These are phyloP conservation scores for Drosophila auraria DNA, from an alignment of 1,140 invertebrate species.

Conservation along the genomic window DNA sequence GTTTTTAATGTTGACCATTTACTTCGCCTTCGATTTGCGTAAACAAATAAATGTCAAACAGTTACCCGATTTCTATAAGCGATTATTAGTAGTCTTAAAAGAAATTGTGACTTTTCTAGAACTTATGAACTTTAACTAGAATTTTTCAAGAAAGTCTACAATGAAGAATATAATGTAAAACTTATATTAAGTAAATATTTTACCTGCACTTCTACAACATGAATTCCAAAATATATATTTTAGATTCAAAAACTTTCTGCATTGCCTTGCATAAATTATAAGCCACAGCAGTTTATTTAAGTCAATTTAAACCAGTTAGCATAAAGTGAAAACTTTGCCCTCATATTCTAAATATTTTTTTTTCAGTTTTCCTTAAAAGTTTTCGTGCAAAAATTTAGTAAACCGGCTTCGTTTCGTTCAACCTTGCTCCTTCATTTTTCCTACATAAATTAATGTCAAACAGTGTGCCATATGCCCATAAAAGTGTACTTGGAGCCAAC, in stretches of 20 bases:
- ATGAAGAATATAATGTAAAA: no score
- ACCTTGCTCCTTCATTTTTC: conserved; percentile 3
- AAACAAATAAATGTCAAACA: conserved; percentile 17
- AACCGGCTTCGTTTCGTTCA: background rate
- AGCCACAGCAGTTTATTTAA: conserved; percentile 7
- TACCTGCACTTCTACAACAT: background rate
- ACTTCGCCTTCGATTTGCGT: conserved; percentile 2
- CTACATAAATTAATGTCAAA: conserved; percentile 38
- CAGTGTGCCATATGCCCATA: conserved; percentile 36
- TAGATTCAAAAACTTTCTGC: background rate
- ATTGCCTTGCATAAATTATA: conserved; percentile 6
- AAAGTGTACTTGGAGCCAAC: conserved; percentile 22
- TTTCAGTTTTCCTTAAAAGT: conserved; percentile 4
- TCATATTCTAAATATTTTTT: conserved; percentile 1
- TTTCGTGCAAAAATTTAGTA: background rate
- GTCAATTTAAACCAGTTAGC: conserved; percentile 15
- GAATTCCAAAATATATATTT: background rate
- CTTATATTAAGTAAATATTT: no score
- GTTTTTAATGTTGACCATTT: conserved; percentile 1
- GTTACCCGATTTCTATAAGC: background rate
- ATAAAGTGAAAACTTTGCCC: conserved; percentile 10
- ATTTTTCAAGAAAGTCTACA: no score
- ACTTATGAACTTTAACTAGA: no score
- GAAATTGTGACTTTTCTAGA: no score
- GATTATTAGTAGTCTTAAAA: background rate